These are phyloP conservation scores for Aptenodytes patagonicus DNA, from an alignment of 2,113 vertebrate species.

Conservation along the genomic window DNA sequence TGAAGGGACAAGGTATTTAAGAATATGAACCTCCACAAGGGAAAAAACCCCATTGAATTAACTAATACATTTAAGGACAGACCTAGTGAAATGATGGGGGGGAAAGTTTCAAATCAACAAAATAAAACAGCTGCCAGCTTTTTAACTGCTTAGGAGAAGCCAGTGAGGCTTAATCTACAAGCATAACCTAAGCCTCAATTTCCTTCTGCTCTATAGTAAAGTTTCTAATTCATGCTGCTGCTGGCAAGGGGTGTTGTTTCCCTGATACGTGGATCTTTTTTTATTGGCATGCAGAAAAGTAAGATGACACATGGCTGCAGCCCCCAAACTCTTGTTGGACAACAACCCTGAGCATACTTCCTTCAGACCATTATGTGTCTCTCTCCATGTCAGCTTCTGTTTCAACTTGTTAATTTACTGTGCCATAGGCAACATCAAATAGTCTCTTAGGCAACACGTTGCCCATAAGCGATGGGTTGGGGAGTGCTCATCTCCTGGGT, in stretches of 20 bases:
- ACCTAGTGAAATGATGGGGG: neutral
- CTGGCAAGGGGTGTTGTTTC: neutral
- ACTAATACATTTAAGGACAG: neutral
- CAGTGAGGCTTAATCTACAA: neutral
- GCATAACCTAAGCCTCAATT: neutral
- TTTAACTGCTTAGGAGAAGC: neutral
- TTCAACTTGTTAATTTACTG: constrained; percentile 17
- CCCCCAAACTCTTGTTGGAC: neutral
- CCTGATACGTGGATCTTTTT: neutral
- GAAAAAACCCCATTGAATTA: neutral
- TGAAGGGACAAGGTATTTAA: neutral
- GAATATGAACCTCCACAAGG: neutral
- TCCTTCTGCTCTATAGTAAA: neutral
- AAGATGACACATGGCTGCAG: neutral
- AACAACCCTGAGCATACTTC: neutral
- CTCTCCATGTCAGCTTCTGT: constrained; percentile 3
- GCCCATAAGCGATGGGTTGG: neutral
- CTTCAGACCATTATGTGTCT: neutral
- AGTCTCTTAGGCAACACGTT: constrained; percentile 4
- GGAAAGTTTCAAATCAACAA: neutral
- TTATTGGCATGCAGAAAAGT: neutral
- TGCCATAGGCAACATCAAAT: constrained; percentile 4
- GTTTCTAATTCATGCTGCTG: neutral
- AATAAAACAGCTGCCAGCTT: neutral
- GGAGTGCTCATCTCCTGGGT: neutral